Conservation (phyloP, 2,888 invertebrate species). For the Aromia moschata region DNA sequence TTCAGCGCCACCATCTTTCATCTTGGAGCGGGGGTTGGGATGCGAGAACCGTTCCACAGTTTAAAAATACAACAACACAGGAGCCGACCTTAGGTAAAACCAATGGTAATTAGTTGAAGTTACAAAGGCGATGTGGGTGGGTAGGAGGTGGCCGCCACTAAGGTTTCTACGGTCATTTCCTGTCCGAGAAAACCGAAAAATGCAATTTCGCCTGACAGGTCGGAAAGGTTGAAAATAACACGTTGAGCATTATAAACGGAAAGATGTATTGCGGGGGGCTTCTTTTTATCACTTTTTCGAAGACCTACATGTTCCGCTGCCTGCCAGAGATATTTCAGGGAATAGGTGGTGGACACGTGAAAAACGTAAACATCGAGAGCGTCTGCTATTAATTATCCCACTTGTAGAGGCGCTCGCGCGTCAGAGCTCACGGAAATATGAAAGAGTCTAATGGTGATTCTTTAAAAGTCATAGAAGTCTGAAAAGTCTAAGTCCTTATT, state of each 20-base stretch:
- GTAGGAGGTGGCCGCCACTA: constrained; percentile 37
- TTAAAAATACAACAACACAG: constrained; percentile 33
- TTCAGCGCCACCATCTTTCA: constrained; percentile 34
- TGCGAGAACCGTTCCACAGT: constrained; percentile 24
- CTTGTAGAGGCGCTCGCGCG: constrained; percentile 4
- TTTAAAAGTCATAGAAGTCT: too few relatives aligned
- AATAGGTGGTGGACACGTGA: constrained; percentile 10
- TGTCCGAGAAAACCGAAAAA: constrained; percentile 55
- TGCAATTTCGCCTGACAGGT: constrained; percentile 51
- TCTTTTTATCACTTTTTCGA: constrained; percentile 39
- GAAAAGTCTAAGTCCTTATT: too few relatives aligned
- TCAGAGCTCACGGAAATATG: too few relatives aligned
- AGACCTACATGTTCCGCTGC: constrained; percentile 21
- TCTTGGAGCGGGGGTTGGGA: constrained; percentile 29
- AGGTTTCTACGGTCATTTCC: constrained; percentile 56
- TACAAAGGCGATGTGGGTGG: constrained; percentile 44
- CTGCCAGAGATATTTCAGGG: constrained; percentile 10
- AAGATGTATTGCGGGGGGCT: constrained; percentile 39
- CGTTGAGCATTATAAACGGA: constrained; percentile 41
- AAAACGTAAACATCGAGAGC: constrained; percentile 10
- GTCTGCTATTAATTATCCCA: constrained; percentile 14
- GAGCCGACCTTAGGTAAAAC: constrained; percentile 34
- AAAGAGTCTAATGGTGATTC: too few relatives aligned
- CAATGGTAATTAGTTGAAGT: constrained; percentile 46
- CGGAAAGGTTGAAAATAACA: constrained; percentile 49